Conservation (phyloP, 1,140 invertebrate genomes). For the Drosophila gunungcola region DNA sequence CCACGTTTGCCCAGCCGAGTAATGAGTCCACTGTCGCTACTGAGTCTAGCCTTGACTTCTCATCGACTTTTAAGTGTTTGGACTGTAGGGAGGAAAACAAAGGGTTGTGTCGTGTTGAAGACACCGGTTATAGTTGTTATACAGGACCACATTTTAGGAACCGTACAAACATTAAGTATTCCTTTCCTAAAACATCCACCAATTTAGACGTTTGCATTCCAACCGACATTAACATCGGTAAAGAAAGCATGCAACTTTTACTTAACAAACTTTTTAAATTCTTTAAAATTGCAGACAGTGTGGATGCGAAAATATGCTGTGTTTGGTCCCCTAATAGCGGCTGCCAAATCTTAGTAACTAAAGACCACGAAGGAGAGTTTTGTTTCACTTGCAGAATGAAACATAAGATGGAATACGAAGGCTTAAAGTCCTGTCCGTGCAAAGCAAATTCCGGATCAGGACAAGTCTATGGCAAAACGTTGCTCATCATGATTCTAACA, state of each 20-base stretch:
- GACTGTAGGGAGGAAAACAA: background rate
- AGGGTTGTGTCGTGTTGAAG: background rate
- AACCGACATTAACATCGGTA: background rate
- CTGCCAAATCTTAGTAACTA: background rate
- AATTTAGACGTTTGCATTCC: background rate
- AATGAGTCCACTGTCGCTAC: background rate
- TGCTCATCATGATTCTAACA: background rate
- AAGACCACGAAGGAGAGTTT: background rate
- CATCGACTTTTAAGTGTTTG: background rate
- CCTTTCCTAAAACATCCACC: background rate
- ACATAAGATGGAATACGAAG: background rate
- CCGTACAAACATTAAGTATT: too few species aligned
- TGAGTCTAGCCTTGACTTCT: background rate
- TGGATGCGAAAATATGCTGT: background rate
- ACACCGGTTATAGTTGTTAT: conserved; percentile 1
- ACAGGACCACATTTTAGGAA: too few species aligned
- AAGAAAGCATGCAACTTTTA: too few species aligned
- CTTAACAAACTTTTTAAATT: too few species aligned
- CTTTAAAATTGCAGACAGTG: background rate
- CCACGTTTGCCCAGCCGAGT: too few species aligned
- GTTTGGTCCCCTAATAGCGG: background rate
- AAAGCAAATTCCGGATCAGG: background rate
- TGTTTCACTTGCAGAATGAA: background rate
- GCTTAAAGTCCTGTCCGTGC: background rate
- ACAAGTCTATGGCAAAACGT: background rate